phyloP scores from a whole-genome alignment of 2,888 invertebrate species.

The Rotaria socialis region DNA sequence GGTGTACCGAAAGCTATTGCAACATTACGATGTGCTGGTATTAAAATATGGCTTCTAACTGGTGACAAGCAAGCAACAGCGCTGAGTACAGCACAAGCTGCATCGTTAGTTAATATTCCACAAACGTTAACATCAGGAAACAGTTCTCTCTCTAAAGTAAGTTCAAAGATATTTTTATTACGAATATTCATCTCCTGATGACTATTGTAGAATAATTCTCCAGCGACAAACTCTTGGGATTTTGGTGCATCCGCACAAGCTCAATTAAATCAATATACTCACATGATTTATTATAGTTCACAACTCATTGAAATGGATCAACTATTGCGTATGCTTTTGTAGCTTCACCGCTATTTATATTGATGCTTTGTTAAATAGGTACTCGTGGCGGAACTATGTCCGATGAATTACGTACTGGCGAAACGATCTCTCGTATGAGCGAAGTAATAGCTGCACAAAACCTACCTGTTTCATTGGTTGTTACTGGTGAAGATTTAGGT shows the following conservation, averaged over 20 bases:
- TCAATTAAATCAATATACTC: not conserved
- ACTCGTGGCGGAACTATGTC: not conserved
- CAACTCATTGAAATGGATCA: not conserved
- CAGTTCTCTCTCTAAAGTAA: not conserved
- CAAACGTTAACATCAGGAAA: not conserved
- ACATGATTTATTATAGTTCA: not conserved
- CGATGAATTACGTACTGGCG: not conserved
- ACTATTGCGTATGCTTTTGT: not conserved
- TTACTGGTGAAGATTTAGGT: not conserved
- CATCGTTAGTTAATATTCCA: not conserved
- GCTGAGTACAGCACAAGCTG: not conserved
- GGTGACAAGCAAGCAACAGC: conserved; percentile 72
- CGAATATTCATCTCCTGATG: not conserved
- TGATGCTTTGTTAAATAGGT: not conserved
- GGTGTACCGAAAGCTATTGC: conserved; percentile 89
- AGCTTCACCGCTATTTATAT: not conserved
- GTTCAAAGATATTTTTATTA: not conserved
- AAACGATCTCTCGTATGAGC: not conserved
- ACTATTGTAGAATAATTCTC: not conserved
- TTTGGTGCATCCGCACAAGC: not conserved
- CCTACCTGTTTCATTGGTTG: not conserved
- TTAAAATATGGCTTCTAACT: conserved; percentile 97
- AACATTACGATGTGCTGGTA: conserved; percentile 85
- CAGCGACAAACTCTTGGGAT: not conserved
- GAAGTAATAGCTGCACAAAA: not conserved